Evolutionary conservation across 2,797 vertebrate species (phyloP).

Genomic region (Gambelia wislizenii): DNA sequence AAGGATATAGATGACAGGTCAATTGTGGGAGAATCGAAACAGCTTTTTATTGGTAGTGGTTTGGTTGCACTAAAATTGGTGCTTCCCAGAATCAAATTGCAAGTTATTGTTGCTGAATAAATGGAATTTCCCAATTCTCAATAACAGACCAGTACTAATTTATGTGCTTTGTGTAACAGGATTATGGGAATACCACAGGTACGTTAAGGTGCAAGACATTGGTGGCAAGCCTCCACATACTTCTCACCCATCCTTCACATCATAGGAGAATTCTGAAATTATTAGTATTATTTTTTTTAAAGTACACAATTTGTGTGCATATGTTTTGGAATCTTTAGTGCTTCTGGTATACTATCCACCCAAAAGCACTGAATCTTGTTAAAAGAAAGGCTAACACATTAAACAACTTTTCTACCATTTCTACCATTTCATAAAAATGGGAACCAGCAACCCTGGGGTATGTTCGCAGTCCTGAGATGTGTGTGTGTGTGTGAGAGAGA

Average conservation of each 20-base stretch:
- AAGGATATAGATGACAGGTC: background rate
- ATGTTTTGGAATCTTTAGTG: background rate
- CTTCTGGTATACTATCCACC: background rate
- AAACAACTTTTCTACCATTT: background rate
- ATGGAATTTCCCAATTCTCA: background rate
- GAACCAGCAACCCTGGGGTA: no score
- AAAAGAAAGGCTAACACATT: background rate
- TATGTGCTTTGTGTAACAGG: background rate
- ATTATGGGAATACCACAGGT: background rate
- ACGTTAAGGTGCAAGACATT: no score
- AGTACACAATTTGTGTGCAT: no score
- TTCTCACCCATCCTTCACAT: background rate
- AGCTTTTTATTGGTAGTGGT: background rate
- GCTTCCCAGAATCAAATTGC: background rate
- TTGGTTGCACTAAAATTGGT: conserved; percentile 7
- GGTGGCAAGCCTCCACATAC: no score
- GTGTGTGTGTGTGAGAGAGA: background rate
- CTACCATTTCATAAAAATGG: background rate
- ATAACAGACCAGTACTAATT: background rate
- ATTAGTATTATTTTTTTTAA: background rate
- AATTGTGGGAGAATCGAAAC: background rate
- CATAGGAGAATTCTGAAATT: background rate
- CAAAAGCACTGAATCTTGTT: background rate
- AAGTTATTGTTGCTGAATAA: background rate
- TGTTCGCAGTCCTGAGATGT: background rate